Percentiles rank a stretch among this genome's conserved stretches.
Evolutionary conservation across 2,888 invertebrate genomes (phyloP).

Genomic region (Dilophus febrilis): DNA sequence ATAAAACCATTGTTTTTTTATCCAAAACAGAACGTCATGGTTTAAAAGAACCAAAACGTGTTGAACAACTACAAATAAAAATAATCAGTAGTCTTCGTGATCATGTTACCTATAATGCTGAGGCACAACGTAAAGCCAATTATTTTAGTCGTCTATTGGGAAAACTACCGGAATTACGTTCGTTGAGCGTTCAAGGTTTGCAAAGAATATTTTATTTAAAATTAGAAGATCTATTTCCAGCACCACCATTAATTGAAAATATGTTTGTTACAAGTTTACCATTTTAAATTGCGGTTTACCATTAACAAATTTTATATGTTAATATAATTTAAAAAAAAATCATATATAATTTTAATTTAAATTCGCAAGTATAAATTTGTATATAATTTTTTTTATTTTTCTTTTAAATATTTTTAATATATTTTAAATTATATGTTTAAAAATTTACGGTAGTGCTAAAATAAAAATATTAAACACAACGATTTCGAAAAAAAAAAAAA

Average conservation of each 20-base stretch:
- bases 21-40: slow-evolving; percentile 95
- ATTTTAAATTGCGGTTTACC: slow-evolving; percentile 42
- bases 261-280: slow-evolving; percentile 92
- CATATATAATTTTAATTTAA: too few relatives aligned
- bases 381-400: too few relatives aligned
- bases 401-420: too few relatives aligned
- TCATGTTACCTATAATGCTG: slow-evolving; percentile 84
- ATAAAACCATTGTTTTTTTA: too few relatives aligned
- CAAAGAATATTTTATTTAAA: slow-evolving; percentile 90
- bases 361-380: too few relatives aligned
- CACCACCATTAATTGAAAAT: slow-evolving; percentile 84
- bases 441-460: too few relatives aligned
- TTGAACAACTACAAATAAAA: slow-evolving; percentile 92
- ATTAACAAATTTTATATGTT: too few relatives aligned
- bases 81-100: slow-evolving; percentile 89
- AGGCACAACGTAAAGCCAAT: slow-evolving; percentile 76
- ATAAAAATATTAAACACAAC: too few relatives aligned
- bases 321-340: too few relatives aligned
- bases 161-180: slow-evolving; percentile 81
- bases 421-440: too few relatives aligned
- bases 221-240: slow-evolving; percentile 78
- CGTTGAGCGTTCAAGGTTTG: slow-evolving; percentile 81
- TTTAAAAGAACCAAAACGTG: slow-evolving; percentile 74
- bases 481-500: too few relatives aligned
- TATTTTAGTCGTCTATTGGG: slow-evolving; percentile 87